Base-by-base conservation (phyloP, 2,113 vertebrate genomes). In the Gopherus evgoodei region DNA sequence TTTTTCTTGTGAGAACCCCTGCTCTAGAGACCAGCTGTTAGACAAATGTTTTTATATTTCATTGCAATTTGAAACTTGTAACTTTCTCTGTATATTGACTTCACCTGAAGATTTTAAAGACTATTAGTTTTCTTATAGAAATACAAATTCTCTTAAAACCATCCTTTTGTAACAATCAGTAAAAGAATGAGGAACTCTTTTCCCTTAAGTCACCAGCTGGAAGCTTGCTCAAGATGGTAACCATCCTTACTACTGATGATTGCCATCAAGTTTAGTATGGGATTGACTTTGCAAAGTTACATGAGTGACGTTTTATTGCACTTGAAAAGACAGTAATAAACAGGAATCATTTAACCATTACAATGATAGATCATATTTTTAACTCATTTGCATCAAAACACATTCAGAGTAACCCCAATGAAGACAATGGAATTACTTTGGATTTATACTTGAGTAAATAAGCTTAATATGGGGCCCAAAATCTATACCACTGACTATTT, bases 361-460 rank as follows among this genome's bases (percentile, higher is more conserved):
- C 94, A 69, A 89, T 2, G 21, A 11, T 11, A 31, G 24, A 22
- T 24, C n/a, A 7, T 1, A 1, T 44, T 27, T 83, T 95, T 82
- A 44, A 44, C 31, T 13, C 54, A 8, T 75, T 53, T 94, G 54
- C 11, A 76, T 2, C 22, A 72, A 93, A 65, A 17, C 5, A 76
- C 83, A 19, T 85, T 90, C 65, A 87, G 86, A 83, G 81, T 21
- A 38, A 24, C 29, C 80, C 81, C 80, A 49, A 76, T 90, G 1
- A n/a, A 49, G 9, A 2, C 17, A 49, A 44, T 57, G 44, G 47
- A 86, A 49, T 86, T 94, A 53, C 44, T 93, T 80, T 57, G 56
- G 52, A 90, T 95, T 95, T 95, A 88, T 81, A 82, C 57, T 38
- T 78, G n/a, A 92, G 78, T 62, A 94, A 86, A 29, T 25, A 81